Evolutionary conservation across 2,888 invertebrate species (phyloP), one percentile per base, ranked within the genome.

Genomic region (Choristoneura rosaceana): DNA sequence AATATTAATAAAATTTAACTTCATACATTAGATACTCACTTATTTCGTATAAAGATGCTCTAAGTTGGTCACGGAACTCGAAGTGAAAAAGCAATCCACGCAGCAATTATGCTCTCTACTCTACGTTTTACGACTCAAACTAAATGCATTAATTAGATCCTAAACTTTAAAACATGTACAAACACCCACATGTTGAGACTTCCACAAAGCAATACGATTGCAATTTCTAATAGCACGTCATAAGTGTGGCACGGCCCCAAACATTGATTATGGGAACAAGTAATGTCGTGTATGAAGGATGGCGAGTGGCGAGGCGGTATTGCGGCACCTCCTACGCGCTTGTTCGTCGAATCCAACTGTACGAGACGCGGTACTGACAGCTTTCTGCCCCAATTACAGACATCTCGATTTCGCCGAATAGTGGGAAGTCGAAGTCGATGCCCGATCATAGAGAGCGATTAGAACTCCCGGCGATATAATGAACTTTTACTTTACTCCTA

Each of bases 201-300:
- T 90, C 85, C 82, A 84, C 80, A 84, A 86, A 78, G 83, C 84
- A 87, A 84, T 86, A 88, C 89, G 91, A 91, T 91, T 91, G 88
- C 86, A 84, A 84, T 93, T 93, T 93, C 93, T 93, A 93, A 93
- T 91, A 88, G 88, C 82, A 81, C 86, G 85, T 88, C 84, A 86
- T 84, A 91, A 91, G 90, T 92, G 90, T 91, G 89, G 89, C 92
- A 85, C 82, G 87, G 92, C 90, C 93, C 93, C 89, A 91, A 91
- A 92, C 90, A 87, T 82, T 90, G 92, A 91, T 91, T 90, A 94
- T 92, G 90, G 90, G 93, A 92, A 91, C 92, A 85, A 87, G 89
- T 82, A 89, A 90, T 90, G 90, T 90, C 82, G 87, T 90, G 89
- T 90, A 91, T 88, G 91, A 92, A 92, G 90, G 90, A 92, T 93